phyloP scores from a whole-genome alignment of 2,888 invertebrate genomes.

The Nowickia ferox region DNA sequence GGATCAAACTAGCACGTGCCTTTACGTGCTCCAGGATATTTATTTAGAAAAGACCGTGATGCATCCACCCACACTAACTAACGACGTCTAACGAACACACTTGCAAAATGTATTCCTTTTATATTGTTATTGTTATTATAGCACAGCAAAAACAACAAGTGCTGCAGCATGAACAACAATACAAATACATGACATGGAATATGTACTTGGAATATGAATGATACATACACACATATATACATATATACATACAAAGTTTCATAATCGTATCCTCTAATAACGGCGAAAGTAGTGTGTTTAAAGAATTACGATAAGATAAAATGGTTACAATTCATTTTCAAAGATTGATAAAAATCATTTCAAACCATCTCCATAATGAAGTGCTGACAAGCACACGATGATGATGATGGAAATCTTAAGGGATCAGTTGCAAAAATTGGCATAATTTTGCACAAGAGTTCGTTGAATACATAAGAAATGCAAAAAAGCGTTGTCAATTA shows the following conservation, averaged over 20 bases:
- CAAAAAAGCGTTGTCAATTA: not conserved
- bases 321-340: not conserved
- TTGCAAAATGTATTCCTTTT: slow-evolving; percentile 1
- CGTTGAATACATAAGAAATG: not conserved
- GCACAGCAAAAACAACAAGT: slow-evolving; percentile 52
- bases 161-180: slow-evolving; percentile 11
- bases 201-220: not conserved
- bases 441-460: not conserved
- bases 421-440: not conserved
- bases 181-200: slow-evolving; percentile 8
- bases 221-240: not conserved
- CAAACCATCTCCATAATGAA: slow-evolving; percentile 34
- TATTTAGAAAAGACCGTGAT: slow-evolving; percentile 74
- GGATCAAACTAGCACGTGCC: slow-evolving; percentile 72
- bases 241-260: not conserved
- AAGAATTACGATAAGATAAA: not conserved
- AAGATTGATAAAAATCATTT: slow-evolving; percentile 21
- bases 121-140: slow-evolving; percentile 28
- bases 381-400: slow-evolving; percentile 9
- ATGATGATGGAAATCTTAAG: slow-evolving; percentile 29
- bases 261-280: not conserved
- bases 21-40: slow-evolving; percentile 80
- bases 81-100: not conserved
- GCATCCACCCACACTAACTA: not conserved
- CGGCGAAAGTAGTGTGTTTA: not conserved